Evolutionary conservation across 2,888 invertebrate genomes (phyloP), one percentile per base, ranked within the genome.

Genomic region (Nudaria mundana): DNA sequence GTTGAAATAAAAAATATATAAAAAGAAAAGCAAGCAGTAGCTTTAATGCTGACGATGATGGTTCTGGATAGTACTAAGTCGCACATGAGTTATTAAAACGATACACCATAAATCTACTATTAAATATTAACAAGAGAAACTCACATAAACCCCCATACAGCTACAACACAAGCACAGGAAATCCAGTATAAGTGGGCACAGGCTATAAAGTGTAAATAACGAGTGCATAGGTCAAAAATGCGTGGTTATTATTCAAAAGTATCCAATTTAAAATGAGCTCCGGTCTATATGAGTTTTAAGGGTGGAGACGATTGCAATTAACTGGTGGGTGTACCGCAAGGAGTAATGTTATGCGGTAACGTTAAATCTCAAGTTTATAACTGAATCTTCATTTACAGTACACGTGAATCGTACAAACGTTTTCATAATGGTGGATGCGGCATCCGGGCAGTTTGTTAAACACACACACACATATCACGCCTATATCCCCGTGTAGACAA

Each of bases 351-450:
- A 72, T 71, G 68, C 66, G 66, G 71, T 71, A 71, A 71, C 66
- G 66, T 72, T 75, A 67, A 74, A 74, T 73, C 69, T 68, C n/a
- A 54, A 68, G 73, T 74, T 76, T 78, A 79, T 76, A 77, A 73
- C 73, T 72, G 76, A 73, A 70, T 73, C 70, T 71, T 72, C 66
- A 66, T 74, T 71, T 69, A 68, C 63, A 58, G 60, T 50, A 55
- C 48, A 41, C 44, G 50, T 52, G 55, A 65, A 68, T 63, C 57
- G 50, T 46, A 51, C 59, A 69, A 60, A 53, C 42, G 30, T n/a
- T 13, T n/a, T n/a, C n/a, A n/a, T n/a, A 40, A 43, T 37, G 48
- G 57, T 65, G 23, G 35, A 29, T 63, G 56, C 29, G 52, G 40
- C 40, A 48, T 48, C n/a, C n/a, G n/a, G n/a, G n/a, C n/a, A n/a